A percentile compares a stretch with the other conserved stretches of the same genome.
Conservation (phyloP, 2,888 invertebrate genomes). For the Agriopis marginaria region DNA sequence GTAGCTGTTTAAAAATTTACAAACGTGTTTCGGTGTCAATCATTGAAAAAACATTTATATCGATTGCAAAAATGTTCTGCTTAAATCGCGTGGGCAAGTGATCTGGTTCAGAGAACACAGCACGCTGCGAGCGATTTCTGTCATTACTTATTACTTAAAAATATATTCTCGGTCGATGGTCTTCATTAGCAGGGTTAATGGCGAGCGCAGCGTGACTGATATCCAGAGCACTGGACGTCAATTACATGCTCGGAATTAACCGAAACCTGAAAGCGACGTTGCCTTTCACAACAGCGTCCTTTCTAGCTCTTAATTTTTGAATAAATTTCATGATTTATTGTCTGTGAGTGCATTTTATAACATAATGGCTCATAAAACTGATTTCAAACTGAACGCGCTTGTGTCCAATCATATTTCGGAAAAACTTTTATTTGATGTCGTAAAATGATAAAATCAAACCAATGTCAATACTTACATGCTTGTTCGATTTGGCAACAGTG, state of each 20-base stretch:
- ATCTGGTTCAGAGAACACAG: slow-evolving; percentile 50
- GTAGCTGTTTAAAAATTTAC: slow-evolving; percentile 56
- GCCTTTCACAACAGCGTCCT: slow-evolving; percentile 70
- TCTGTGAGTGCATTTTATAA: slow-evolving; percentile 52
- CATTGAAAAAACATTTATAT: slow-evolving; percentile 54
- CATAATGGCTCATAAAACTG: slow-evolving; percentile 66
- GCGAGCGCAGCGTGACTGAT: slow-evolving; percentile 52
- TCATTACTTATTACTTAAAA: slow-evolving; percentile 48
- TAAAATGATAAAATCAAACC: slow-evolving; percentile 55
- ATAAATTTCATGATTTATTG: slow-evolving; percentile 65
- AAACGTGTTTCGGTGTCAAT: slow-evolving; percentile 52
- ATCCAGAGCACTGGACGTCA: slow-evolving; percentile 62
- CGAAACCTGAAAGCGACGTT: slow-evolving; percentile 60
- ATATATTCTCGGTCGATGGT: slow-evolving; percentile 49
- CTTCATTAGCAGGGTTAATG: slow-evolving; percentile 54
- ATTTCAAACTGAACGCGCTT: slow-evolving; percentile 58
- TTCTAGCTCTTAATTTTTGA: slow-evolving; percentile 66
- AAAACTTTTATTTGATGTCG: slow-evolving; percentile 55
- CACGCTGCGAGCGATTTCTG: slow-evolving; percentile 43
- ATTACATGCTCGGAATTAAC: slow-evolving; percentile 60
- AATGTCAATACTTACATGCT: slow-evolving; percentile 27
- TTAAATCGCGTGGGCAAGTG: slow-evolving; percentile 54
- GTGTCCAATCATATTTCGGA: slow-evolving; percentile 56
- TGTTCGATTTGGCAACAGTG: slow-evolving; percentile 47
- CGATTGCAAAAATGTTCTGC: slow-evolving; percentile 57